Evolutionary conservation across 2,797 vertebrate species (phyloP), one percentile per base, ranked within the genome.

Genomic region (Sebastes flavidus): DNA sequence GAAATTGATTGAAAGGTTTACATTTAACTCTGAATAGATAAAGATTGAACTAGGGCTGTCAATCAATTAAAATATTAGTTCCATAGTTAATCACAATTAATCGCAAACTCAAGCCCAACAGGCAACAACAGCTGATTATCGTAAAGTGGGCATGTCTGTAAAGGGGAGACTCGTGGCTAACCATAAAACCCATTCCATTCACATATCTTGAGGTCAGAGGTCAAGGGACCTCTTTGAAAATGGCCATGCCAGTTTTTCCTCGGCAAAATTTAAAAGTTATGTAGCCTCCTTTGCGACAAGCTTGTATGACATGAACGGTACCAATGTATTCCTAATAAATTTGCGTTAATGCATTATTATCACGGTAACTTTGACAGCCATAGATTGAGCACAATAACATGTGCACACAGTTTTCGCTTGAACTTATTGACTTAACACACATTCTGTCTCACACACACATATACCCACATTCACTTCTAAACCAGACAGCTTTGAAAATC

Each of bases 31-130:
- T 69, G 4, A 78, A 36, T 29, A 0, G 27, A 8, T 49, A 6
- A 18, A 63, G 11, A n/a, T 49, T 49, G 46, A 49, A 49, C 46
- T n/a, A 20, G 0, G 42, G 46, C 8, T 49, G 46, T 49, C 46
- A 52, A 9, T 52, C 46, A 52, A 52, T 52, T 52, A 52, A 52
- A 52, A n/a, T 52, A 52, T 52, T 52, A n/a, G 42, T 49, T 52
- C 46, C 46, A 52, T 52, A n/a, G 46, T 52, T 52, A n/a, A 49
- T 49, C 46, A 49, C 8, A 49, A 49, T 49, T 49, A 49, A 20
- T 20, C 13, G 16, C 42, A 0, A 52, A 0, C 0, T 20, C 46
- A 0, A 52, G 46, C 18, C 46, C 46, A 52, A 52, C 18, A 0
- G 46, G 18, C 18, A 52, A 52, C 0, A 52, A 52, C 18, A 52